phyloP scores from a whole-genome alignment of 2,888 invertebrate species.

The Microctonus hyperodae region DNA sequence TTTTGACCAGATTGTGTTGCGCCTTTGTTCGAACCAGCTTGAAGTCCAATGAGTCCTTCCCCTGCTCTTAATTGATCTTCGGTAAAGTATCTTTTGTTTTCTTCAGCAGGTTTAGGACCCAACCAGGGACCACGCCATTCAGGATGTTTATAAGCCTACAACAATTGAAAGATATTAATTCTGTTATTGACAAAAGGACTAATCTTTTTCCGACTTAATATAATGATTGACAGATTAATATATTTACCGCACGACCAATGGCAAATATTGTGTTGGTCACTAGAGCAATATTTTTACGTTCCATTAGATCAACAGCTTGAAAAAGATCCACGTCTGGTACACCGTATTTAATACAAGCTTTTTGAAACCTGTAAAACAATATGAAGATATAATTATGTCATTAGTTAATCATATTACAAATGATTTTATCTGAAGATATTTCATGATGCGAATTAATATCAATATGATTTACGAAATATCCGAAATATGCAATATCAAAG shows the following conservation, averaged over 20 bases:
- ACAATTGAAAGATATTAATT: neutral
- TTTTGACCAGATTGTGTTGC: conserved; percentile 87
- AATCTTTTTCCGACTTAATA: no score
- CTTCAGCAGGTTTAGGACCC: conserved; percentile 87
- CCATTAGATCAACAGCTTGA: conserved; percentile 92
- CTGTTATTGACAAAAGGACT: no score
- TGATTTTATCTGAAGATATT: neutral
- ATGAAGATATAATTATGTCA: neutral
- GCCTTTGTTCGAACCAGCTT: conserved; percentile 86
- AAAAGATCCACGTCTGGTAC: conserved; percentile 87
- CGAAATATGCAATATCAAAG: no score
- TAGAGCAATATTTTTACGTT: conserved; percentile 86
- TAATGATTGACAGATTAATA: no score
- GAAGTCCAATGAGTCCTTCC: conserved; percentile 83
- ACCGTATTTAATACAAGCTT: conserved; percentile 82
- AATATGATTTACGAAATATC: no score
- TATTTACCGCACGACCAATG: conserved; percentile 82
- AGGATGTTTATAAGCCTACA: conserved; percentile 79
- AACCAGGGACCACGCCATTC: conserved; percentile 84
- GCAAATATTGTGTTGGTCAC: conserved; percentile 90
- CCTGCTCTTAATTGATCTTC: conserved; percentile 74
- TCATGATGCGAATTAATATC: no score
- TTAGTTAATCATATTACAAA: neutral
- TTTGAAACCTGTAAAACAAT: conserved; percentile 73
- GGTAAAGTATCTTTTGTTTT: conserved; percentile 69